Conservation (phyloP, 2,888 invertebrate species). For the Serripes groenlandicus region DNA sequence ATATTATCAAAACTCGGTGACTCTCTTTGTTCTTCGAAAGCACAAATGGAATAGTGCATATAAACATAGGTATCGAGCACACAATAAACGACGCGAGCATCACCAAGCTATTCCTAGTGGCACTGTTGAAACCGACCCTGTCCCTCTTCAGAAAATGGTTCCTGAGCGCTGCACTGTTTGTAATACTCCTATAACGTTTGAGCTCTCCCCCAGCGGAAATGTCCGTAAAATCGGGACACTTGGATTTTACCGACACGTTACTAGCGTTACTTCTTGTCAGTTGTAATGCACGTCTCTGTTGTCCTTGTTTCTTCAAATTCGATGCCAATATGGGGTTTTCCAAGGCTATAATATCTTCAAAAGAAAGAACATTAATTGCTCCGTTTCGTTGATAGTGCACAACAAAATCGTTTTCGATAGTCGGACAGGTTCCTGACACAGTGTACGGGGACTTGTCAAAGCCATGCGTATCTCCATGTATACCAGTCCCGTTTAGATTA, state of each 20-base stretch:
- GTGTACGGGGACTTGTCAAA: constrained; percentile 63
- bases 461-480: constrained; percentile 1
- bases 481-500: constrained; percentile 16
- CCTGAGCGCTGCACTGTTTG: constrained; percentile 74
- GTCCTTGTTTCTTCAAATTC: constrained; percentile 56
- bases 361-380: constrained; percentile 68
- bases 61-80: constrained; percentile 80
- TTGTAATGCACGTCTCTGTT: constrained; percentile 67
- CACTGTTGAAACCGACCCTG: constrained; percentile 77
- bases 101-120: constrained; percentile 82
- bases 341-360: constrained; percentile 79
- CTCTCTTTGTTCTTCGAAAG: constrained; percentile 48
- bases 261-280: constrained; percentile 73
- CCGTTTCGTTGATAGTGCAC: constrained; percentile 81
- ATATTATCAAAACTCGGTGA: constrained; percentile 70
- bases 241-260: constrained; percentile 69
- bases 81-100: constrained; percentile 80
- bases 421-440: constrained; percentile 53
- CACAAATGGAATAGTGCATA: constrained; percentile 77
- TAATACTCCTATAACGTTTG: constrained; percentile 77
- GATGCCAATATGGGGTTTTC: constrained; percentile 78
- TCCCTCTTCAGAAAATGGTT: constrained; percentile 78
- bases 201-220: constrained; percentile 82
- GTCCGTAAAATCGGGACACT: constrained; percentile 79
- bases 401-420: constrained; percentile 60